These are phyloP conservation scores for Euzetes globulus DNA, from an alignment of 2,888 invertebrate genomes.

Conservation along the genomic window DNA sequence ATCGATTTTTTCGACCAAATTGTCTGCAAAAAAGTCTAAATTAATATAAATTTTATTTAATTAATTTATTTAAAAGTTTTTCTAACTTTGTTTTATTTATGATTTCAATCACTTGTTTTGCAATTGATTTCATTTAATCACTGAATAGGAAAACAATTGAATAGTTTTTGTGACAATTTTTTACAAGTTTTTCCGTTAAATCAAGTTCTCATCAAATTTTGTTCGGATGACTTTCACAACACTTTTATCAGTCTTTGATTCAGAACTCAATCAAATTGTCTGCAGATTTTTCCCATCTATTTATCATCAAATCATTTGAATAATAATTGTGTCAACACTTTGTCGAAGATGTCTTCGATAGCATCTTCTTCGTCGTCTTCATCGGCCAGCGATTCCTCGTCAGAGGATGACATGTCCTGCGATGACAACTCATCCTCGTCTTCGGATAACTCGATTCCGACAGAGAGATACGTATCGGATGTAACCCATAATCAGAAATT, in stretches of 20 bases:
- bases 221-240: too few species aligned
- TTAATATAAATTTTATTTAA: background rate
- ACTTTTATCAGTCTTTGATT: too few species aligned
- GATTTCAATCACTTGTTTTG: background rate
- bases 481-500: background rate
- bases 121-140: background rate
- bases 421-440: background rate
- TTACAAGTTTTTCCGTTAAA: too few species aligned
- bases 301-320: background rate
- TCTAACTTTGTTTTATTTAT: background rate
- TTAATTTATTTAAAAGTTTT: background rate
- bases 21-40: background rate
- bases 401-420: background rate
- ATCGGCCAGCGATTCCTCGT: slow-evolving; percentile 1
- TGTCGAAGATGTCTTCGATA: background rate
- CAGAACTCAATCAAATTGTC: too few species aligned
- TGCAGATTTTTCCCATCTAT: background rate
- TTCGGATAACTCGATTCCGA: background rate
- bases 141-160: background rate
- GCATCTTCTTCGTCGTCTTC: slow-evolving; percentile 28
- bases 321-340: background rate
- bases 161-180: background rate
- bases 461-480: background rate
- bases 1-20: background rate
- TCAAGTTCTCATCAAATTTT: too few species aligned